phyloP scores from a whole-genome alignment of 2,797 vertebrate species.

The Nyctibius grandis region DNA sequence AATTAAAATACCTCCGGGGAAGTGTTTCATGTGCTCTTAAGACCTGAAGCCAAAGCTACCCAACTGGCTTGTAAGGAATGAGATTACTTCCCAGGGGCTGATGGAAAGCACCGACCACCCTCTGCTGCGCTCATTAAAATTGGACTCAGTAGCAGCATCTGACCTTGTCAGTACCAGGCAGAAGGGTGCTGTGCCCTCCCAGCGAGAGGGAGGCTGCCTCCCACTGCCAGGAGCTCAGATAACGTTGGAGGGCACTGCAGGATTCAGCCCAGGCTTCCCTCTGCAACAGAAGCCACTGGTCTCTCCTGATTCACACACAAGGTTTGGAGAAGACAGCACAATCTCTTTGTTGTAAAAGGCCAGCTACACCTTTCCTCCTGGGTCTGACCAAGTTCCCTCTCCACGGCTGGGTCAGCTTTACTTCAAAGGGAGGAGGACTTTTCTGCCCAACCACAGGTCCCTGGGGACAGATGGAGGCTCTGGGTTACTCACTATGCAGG shows the following conservation, averaged over 20 bases:
- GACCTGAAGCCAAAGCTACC: conserved; percentile 37
- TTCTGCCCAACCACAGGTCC: background rate
- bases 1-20: conserved; percentile 12
- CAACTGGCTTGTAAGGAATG: background rate
- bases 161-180: conserved; percentile 5
- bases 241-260: background rate
- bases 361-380: background rate
- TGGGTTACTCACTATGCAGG: background rate
- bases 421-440: background rate
- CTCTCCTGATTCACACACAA: background rate
- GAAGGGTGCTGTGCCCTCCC: conserved; percentile 1
- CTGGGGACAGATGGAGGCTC: conserved; percentile 23
- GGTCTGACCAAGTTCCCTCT: background rate
- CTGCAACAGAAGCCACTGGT: background rate
- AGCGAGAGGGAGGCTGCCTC: background rate
- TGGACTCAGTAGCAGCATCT: background rate
- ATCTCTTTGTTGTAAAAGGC: background rate
- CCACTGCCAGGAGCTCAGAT: background rate
- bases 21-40: background rate
- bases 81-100: background rate
- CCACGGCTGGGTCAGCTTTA: background rate
- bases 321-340: background rate
- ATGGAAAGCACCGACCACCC: background rate
- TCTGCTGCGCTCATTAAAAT: background rate
- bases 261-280: background rate